Evolutionary conservation across 92 coral and sea anemone species (phyloP).

Genomic region (Epizoanthus fatuus): DNA sequence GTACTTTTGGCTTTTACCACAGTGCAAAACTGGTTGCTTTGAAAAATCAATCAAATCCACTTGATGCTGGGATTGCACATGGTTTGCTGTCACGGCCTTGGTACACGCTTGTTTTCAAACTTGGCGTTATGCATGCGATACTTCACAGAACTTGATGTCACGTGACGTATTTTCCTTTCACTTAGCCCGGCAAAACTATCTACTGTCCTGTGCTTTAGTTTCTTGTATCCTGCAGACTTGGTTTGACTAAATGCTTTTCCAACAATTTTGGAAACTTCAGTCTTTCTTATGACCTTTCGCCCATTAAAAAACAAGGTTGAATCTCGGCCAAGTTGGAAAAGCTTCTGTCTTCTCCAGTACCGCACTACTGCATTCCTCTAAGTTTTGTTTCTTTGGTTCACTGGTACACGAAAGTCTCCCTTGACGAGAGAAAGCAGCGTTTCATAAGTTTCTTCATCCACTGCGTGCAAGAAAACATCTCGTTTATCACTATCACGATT

Average conservation of each 20-base stretch:
- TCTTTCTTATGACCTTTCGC: too few species aligned
- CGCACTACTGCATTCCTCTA: too few species aligned
- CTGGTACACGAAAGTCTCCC: too few species aligned
- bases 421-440: too few species aligned
- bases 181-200: constrained; percentile 15
- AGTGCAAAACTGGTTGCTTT: not conserved
- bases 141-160: not conserved
- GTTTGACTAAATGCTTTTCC: not conserved
- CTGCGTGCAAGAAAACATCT: too few species aligned
- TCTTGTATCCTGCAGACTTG: constrained; percentile 9
- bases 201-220: constrained; percentile 7
- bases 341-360: too few species aligned
- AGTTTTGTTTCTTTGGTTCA: too few species aligned
- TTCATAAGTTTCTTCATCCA: too few species aligned
- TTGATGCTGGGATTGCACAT: not conserved
- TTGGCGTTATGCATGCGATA: not conserved
- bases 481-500: too few species aligned
- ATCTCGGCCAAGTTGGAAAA: too few species aligned
- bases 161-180: not conserved
- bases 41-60: not conserved
- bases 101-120: not conserved
- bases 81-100: not conserved
- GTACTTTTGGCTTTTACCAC: not conserved
- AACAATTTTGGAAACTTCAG: too few species aligned
- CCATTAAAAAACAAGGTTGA: too few species aligned